A percentile compares a stretch with the other conserved stretches of the same genome.
These are phyloP conservation scores for Scortum barcoo DNA, from an alignment of 2,113 vertebrate species.

Conservation along the genomic window DNA sequence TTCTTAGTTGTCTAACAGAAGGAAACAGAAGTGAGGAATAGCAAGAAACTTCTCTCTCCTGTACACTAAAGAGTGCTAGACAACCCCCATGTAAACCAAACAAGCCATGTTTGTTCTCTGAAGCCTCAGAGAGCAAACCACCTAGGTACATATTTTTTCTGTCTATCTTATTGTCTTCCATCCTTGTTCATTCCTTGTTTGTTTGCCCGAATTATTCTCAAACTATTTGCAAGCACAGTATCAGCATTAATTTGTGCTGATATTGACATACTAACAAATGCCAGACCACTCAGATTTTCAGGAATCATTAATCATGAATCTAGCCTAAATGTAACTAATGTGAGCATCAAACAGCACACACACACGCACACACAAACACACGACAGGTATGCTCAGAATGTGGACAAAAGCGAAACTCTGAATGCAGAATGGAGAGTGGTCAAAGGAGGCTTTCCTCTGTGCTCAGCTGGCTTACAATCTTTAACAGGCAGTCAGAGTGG, in stretches of 20 bases:
- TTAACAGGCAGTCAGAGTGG: slow-evolving; percentile 17
- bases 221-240: slow-evolving; percentile 5
- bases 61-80: slow-evolving; percentile 15
- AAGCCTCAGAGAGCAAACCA: slow-evolving; percentile 29
- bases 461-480: slow-evolving; percentile 16
- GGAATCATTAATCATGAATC: slow-evolving; percentile 42
- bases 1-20: slow-evolving; percentile 15
- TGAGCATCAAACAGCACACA: background rate
- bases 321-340: slow-evolving; percentile 9
- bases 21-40: slow-evolving; percentile 28
- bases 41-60: slow-evolving; percentile 29
- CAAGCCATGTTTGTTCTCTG: slow-evolving; percentile 24
- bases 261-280: slow-evolving; percentile 18
- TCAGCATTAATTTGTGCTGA: slow-evolving; percentile 42
- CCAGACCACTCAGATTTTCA: background rate
- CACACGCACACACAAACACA: background rate
- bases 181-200: slow-evolving; percentile 8
- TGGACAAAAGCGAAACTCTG: background rate
- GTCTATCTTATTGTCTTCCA: background rate
- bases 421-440: background rate
- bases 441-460: background rate
- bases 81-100: slow-evolving; percentile 36
- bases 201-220: slow-evolving; percentile 10
- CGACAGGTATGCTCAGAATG: background rate
- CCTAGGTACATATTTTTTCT: background rate